phyloP scores from a whole-genome alignment of 2,888 invertebrate genomes.

The Tenthredo amoena region DNA sequence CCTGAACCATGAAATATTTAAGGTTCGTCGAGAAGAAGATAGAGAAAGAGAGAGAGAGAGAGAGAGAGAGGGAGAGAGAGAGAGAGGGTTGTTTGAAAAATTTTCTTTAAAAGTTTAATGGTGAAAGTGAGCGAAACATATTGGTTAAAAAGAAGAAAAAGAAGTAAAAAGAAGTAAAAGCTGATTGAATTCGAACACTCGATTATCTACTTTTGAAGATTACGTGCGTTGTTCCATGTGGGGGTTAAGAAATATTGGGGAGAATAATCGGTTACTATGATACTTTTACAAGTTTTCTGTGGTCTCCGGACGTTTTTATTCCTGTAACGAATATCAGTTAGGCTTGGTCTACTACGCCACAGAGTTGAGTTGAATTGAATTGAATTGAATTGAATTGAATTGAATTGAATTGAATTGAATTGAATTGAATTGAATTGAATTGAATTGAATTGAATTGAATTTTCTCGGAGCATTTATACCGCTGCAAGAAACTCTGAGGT shows the following conservation, averaged over 20 bases:
- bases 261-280: slow-evolving; percentile 15
- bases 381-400: background rate
- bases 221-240: background rate
- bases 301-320: background rate
- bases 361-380: background rate
- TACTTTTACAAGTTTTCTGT: background rate
- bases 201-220: slow-evolving; percentile 30
- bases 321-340: background rate
- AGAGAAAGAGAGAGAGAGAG: background rate
- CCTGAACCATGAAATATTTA: background rate
- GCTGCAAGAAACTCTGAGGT: background rate
- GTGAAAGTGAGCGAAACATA: slow-evolving; percentile 12
- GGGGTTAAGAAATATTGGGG: background rate
- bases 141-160: background rate
- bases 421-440: background rate
- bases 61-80: background rate
- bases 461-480: background rate
- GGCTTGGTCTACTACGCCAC: background rate
- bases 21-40: background rate
- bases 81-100: background rate
- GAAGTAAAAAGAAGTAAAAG: no score
- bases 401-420: background rate
- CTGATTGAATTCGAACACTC: slow-evolving; percentile 28
- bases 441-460: background rate
- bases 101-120: background rate